Evolutionary conservation across 2,113 vertebrate species (phyloP).

Genomic region (Meriones unguiculatus): DNA sequence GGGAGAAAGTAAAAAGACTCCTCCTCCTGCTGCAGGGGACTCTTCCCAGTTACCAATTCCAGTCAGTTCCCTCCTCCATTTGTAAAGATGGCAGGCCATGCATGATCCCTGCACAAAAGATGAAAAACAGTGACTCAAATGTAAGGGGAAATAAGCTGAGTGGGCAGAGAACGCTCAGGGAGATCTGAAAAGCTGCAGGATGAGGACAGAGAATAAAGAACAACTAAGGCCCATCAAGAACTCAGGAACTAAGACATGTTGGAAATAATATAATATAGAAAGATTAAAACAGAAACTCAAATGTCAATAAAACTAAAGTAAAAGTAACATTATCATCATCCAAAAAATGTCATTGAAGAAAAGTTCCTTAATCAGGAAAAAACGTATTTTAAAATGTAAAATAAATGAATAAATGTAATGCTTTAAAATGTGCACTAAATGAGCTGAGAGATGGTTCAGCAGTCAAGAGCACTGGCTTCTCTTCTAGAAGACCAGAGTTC

Average conservation of each 20-base stretch:
- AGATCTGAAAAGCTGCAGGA: background rate
- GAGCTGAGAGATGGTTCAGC: background rate
- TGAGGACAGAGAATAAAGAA: background rate
- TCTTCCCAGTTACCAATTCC: background rate
- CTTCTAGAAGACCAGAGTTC: no score
- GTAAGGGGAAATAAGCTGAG: background rate
- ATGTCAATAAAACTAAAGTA: background rate
- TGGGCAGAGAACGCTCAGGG: background rate
- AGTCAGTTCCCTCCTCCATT: background rate
- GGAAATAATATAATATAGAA: background rate
- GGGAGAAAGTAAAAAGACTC: background rate
- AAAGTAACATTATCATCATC: background rate
- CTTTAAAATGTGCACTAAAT: background rate
- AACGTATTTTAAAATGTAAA: background rate
- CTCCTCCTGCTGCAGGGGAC: accelerated
- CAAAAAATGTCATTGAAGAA: background rate
- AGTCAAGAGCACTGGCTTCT: background rate
- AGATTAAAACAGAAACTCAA: background rate
- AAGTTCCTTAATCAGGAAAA: background rate
- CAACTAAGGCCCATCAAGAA: background rate
- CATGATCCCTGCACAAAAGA: no score
- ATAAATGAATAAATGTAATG: background rate
- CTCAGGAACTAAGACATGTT: background rate
- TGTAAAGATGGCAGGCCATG: background rate
- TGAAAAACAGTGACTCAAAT: no score